phyloP scores from a whole-genome alignment of 2,113 vertebrate genomes.

The Scytalopus superciliaris region DNA sequence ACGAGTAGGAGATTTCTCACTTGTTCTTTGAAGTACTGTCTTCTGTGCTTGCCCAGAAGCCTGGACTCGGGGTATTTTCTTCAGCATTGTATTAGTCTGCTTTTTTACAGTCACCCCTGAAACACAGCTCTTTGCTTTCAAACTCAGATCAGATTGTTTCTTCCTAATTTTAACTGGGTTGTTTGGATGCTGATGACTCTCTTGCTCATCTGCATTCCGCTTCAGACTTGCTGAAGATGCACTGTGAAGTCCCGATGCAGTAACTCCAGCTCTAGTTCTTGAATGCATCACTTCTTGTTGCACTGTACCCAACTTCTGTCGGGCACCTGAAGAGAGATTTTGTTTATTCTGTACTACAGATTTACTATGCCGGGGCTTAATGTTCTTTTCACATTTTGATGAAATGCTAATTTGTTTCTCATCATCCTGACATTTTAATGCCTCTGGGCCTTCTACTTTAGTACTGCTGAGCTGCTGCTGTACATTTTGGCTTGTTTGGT shows the following conservation, averaged over 20 bases:
- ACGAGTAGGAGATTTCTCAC: conserved; percentile 61
- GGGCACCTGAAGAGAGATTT: conserved; percentile 27
- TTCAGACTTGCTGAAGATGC: conserved; percentile 72
- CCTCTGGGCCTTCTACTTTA: conserved; percentile 37
- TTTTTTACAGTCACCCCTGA: conserved; percentile 66
- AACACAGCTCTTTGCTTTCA: conserved; percentile 58
- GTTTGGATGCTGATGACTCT: conserved; percentile 70
- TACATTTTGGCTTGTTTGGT: conserved; percentile 39
- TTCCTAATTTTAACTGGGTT: conserved; percentile 84
- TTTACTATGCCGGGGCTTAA: conserved; percentile 61
- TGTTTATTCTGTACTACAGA: conserved; percentile 55
- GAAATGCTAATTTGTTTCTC: conserved; percentile 35
- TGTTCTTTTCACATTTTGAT: conserved; percentile 63
- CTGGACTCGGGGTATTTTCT: conserved; percentile 61
- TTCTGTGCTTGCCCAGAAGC: conserved; percentile 53
- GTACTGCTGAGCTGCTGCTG: conserved; percentile 24
- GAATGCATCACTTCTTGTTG: conserved; percentile 50
- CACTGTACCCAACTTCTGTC: conserved; percentile 23
- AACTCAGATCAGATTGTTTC: conserved; percentile 68
- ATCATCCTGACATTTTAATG: conserved; percentile 35
- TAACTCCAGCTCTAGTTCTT: conserved; percentile 73
- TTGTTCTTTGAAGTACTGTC: conserved; percentile 41
- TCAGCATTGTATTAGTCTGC: conserved; percentile 52
- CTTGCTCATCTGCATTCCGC: conserved; percentile 71
- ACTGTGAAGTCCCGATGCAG: conserved; percentile 58